These are phyloP conservation scores for Brachyistius frenatus DNA, from an alignment of 2,113 vertebrate species.

Conservation along the genomic window DNA sequence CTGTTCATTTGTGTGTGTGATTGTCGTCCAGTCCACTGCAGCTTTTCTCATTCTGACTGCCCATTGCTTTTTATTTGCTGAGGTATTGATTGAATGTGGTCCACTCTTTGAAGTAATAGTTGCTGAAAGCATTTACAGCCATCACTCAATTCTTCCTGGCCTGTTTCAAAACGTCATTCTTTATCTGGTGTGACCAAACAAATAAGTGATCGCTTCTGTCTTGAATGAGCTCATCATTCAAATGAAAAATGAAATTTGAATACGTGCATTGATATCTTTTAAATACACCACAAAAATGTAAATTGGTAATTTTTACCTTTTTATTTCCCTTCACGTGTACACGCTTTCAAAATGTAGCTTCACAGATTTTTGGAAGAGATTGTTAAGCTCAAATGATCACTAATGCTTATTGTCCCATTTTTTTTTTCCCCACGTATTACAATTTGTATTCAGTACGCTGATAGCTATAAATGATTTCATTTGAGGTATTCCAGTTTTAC, in stretches of 20 bases:
- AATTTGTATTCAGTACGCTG: neutral
- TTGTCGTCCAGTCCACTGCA: constrained; percentile 54
- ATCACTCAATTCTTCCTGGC: constrained; percentile 73
- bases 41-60: constrained; percentile 77
- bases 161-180: constrained; percentile 39
- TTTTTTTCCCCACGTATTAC: neutral
- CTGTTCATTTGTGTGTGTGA: constrained; percentile 64
- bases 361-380: no score
- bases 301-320: neutral
- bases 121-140: constrained; percentile 85
- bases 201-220: constrained; percentile 41
- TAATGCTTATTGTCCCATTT: neutral
- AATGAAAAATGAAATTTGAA: constrained; percentile 27
- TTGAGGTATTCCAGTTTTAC: neutral
- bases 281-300: neutral
- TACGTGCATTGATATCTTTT: neutral
- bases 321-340: no score
- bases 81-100: constrained; percentile 85
- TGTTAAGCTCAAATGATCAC: neutral
- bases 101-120: constrained; percentile 84
- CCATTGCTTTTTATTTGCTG: constrained; percentile 82
- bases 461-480: neutral
- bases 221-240: constrained; percentile 30
- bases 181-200: constrained; percentile 53
- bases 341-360: no score